These are phyloP conservation scores for Oryzias melastigma DNA, from an alignment of 2,113 vertebrate genomes.

Conservation along the genomic window DNA sequence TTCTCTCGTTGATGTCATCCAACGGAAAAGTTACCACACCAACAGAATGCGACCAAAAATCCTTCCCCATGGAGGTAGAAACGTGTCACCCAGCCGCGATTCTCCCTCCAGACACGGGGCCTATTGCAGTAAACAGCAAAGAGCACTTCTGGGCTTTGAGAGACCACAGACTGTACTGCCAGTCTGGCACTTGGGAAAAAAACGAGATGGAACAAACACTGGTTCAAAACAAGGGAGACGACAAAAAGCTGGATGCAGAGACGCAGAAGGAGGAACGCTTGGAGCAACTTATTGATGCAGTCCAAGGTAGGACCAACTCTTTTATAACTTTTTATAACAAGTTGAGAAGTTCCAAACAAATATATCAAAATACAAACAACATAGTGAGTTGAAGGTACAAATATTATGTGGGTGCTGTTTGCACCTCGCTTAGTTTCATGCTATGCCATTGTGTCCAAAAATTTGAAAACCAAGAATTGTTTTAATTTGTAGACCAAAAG, in stretches of 20 bases:
- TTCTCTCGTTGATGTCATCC: conserved; percentile 18
- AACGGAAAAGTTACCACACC: conserved; percentile 34
- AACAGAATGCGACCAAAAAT: conserved; percentile 14
- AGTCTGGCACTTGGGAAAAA: conserved; percentile 54
- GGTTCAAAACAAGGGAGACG: not conserved
- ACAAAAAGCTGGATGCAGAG: conserved; percentile 7
- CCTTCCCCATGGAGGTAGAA: conserved; percentile 33
- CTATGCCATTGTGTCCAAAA: too few species aligned
- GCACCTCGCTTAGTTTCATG: too few species aligned
- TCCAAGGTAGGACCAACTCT: conserved; percentile 46
- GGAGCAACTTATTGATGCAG: conserved; percentile 51
- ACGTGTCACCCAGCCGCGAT: not conserved
- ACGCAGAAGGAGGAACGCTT: conserved; percentile 19
- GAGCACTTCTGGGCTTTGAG: conserved; percentile 42
- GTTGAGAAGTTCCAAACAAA: too few species aligned
- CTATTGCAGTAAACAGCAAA: conserved; percentile 22
- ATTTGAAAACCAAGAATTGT: too few species aligned
- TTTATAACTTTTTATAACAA: fast-evolving
- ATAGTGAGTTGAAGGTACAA: too few species aligned
- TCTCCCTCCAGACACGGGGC: conserved; percentile 5
- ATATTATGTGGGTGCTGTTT: too few species aligned
- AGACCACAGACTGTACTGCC: conserved; percentile 69
- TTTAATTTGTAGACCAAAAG: too few species aligned
- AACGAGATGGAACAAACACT: conserved; percentile 2
- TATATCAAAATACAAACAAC: too few species aligned